Base-by-base conservation (phyloP, 1,140 invertebrate species). In the Coptotermes formosanus region DNA sequence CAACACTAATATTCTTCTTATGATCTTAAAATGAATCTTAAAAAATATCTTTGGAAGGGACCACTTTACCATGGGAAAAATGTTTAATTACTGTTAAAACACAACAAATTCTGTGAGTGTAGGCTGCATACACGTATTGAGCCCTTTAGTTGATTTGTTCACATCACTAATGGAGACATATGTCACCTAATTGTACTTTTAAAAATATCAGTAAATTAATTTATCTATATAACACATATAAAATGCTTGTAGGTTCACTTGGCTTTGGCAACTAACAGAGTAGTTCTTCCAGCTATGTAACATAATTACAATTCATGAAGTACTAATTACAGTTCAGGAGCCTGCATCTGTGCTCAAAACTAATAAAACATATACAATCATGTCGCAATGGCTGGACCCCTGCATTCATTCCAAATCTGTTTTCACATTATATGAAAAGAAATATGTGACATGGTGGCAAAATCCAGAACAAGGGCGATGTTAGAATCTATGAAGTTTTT, bases 1-100 rank as follows among this genome's bases (percentile, higher is more conserved):
- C 55, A 85, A 69, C 32, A 85, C 55, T 85, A 75, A 85, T 38
- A 85, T 45, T 64, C 38, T 48, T 85, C 25, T 85, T 69, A 85
- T n/a, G n/a, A 45, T 25, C 52, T 52, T 32, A 84, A 52, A 84
- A 84, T 30, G 52, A 52, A 45, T 84, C 45, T 84, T 84, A 52
- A 84, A 84, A 85, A 85, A 85, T 82, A 55, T 85, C 85, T 85
- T 85, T 85, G 85, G 85, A 55, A 85, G 30, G 81, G 59, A 55
- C 38, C 85, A 85, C 32, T 45, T 82, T 55, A 43, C 32, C 32
- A n/a, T 38, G 59, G 30, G 30, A 84, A n/a, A 55, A 55, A 59
- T n/a, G 12, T 9, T n/a, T 59, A 52, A 84, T 55, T 45, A 43
- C n/a, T 16, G 11, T 84, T 55, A 43, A 45, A 52, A 55, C 43